phyloP scores from a whole-genome alignment of 1,140 invertebrate species.

The Macrosteles quadrilineatus region DNA sequence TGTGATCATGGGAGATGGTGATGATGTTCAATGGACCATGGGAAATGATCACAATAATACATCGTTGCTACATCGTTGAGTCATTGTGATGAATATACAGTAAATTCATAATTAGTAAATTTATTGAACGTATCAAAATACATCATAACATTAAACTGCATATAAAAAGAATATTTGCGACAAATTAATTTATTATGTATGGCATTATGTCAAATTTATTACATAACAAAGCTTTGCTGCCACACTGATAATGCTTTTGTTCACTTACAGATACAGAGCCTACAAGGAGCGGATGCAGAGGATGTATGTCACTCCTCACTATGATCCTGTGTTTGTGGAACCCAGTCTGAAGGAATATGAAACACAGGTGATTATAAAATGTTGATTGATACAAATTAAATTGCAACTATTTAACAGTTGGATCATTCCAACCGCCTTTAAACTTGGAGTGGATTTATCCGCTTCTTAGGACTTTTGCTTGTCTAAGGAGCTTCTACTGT shows the following conservation, averaged over 20 bases:
- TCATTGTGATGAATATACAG: too few relatives aligned
- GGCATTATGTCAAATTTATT: not conserved
- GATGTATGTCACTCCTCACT: conserved; percentile 70
- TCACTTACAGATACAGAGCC: conserved; percentile 68
- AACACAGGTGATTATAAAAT: conserved; percentile 67
- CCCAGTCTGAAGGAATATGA: conserved; percentile 81
- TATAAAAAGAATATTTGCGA: not conserved
- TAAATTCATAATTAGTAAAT: not conserved
- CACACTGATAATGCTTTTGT: not conserved
- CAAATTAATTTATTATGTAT: too few relatives aligned
- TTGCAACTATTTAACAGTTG: too few relatives aligned
- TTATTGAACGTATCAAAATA: not conserved
- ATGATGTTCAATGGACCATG: too few relatives aligned
- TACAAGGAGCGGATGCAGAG: conserved; percentile 75
- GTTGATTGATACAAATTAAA: too few relatives aligned
- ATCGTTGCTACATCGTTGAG: too few relatives aligned
- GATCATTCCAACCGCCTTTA: too few relatives aligned
- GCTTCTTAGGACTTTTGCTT: too few relatives aligned
- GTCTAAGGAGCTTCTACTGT: too few relatives aligned
- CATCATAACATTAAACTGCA: not conserved
- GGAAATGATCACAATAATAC: too few relatives aligned
- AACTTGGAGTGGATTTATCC: too few relatives aligned
- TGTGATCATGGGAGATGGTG: too few relatives aligned
- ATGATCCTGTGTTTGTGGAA: conserved; percentile 78
- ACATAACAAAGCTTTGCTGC: not conserved